Conservation (phyloP, 2,797 vertebrate genomes). For the Amblyopsis hoosieri region DNA sequence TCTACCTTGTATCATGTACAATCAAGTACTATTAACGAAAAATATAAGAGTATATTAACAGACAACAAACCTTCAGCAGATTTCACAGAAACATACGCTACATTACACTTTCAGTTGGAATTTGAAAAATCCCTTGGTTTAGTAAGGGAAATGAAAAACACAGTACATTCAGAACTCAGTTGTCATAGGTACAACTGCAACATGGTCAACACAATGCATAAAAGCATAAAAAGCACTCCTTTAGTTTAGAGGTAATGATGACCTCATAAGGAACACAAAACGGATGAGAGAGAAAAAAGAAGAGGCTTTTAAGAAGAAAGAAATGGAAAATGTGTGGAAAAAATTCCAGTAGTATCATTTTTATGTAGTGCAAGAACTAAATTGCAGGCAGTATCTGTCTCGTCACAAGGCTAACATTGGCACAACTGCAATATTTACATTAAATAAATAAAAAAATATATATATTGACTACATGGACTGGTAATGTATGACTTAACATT, state of each 20-base stretch:
- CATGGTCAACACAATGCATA: constrained; percentile 1
- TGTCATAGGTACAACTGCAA: constrained; percentile 32
- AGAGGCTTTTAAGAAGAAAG: neutral
- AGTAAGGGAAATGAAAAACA: constrained; percentile 10
- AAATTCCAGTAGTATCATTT: no score
- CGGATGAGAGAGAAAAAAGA: neutral
- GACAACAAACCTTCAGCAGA: constrained; percentile 12
- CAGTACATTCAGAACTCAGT: constrained; percentile 1
- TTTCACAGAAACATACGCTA: constrained; percentile 18
- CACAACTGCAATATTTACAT: constrained; percentile 4
- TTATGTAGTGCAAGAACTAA: no score
- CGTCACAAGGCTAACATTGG: constrained; percentile 12
- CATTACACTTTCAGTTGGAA: neutral
- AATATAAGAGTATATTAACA: constrained; percentile 13
- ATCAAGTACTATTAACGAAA: constrained; percentile 7
- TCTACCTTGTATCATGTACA: constrained; percentile 7
- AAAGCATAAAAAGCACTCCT: no score
- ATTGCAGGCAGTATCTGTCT: neutral
- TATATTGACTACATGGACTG: neutral
- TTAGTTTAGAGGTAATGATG: neutral
- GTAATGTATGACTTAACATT: neutral
- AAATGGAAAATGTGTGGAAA: neutral
- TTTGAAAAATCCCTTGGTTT: neutral
- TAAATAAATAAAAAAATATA: neutral
- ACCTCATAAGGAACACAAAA: constrained; percentile 2